These are phyloP conservation scores for Halocynthia roretzi DNA, from an alignment of 23 tunicate species.

Conservation along the genomic window DNA sequence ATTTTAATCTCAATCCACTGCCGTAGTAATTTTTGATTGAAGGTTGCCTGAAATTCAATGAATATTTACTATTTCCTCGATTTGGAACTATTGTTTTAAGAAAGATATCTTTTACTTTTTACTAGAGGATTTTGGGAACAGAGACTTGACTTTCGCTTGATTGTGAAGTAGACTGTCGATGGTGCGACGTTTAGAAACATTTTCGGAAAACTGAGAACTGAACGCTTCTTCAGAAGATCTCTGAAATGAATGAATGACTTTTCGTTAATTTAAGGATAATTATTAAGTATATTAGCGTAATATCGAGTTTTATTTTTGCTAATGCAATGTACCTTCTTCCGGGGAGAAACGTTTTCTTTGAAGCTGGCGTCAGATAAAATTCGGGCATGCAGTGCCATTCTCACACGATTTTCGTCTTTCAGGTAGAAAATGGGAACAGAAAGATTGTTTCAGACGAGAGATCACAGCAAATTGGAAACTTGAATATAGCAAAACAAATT, in stretches of 20 bases:
- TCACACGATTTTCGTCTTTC: no score
- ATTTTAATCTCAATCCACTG: background rate
- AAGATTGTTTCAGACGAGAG: no score
- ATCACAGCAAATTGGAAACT: no score
- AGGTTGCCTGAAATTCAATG: background rate
- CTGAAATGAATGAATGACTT: background rate
- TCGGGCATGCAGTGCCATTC: background rate
- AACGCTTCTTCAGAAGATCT: conserved; percentile 15
- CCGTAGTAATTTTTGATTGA: background rate
- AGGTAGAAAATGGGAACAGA: no score
- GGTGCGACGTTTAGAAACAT: conserved; percentile 7
- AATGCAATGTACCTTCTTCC: background rate
- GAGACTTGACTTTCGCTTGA: background rate
- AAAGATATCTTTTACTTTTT: no score
- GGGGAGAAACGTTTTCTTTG: conserved; percentile 5
- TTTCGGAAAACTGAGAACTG: background rate
- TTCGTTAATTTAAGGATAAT: background rate
- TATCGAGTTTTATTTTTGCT: background rate
- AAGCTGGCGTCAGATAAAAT: background rate
- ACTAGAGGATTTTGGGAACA: background rate
- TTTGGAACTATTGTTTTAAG: no score
- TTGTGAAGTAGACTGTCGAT: background rate
- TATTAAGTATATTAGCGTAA: no score
- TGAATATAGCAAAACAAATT: no score
- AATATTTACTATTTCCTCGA: background rate